These are phyloP conservation scores for Chaetodon trifasciatus DNA, from an alignment of 2,797 vertebrate species.

Conservation along the genomic window DNA sequence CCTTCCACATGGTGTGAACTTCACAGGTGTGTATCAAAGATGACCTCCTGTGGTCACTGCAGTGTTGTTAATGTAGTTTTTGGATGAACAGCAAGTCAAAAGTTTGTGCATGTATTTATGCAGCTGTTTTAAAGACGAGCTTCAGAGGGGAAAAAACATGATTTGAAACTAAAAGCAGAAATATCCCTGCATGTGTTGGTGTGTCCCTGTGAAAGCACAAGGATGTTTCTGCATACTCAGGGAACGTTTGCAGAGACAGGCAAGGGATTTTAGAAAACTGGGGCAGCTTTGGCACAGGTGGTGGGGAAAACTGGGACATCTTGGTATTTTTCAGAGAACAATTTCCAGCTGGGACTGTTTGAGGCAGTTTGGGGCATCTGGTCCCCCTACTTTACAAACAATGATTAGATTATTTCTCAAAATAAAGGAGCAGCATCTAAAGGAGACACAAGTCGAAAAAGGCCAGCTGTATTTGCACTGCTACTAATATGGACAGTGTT, in stretches of 20 bases:
- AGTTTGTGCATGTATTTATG: not conserved
- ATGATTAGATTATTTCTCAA: slow-evolving; percentile 8
- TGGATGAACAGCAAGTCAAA: not conserved
- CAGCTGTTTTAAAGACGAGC: not conserved
- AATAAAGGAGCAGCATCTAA: not conserved
- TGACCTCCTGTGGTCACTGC: slow-evolving; percentile 41
- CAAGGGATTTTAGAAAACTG: slow-evolving; percentile 3
- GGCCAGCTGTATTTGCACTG: not conserved
- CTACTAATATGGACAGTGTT: not conserved
- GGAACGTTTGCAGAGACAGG: not conserved
- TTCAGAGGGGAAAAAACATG: not conserved
- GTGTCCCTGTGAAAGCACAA: not conserved
- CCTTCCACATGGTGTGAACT: not conserved
- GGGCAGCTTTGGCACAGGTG: slow-evolving; percentile 38
- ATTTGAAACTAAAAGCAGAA: not conserved
- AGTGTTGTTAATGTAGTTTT: not conserved
- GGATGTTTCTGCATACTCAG: slow-evolving; percentile 16
- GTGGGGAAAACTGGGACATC: slow-evolving; percentile 45
- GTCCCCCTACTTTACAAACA: slow-evolving; percentile 39
- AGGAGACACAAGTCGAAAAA: not conserved
- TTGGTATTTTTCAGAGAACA: slow-evolving; percentile 21
- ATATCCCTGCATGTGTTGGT: not conserved
- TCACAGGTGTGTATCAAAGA: slow-evolving; percentile 1
- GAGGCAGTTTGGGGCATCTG: slow-evolving; percentile 19
- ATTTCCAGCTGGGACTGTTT: slow-evolving; percentile 23